Evolutionary conservation across 2,113 vertebrate genomes (phyloP).

Genomic region (Salminus brasiliensis): DNA sequence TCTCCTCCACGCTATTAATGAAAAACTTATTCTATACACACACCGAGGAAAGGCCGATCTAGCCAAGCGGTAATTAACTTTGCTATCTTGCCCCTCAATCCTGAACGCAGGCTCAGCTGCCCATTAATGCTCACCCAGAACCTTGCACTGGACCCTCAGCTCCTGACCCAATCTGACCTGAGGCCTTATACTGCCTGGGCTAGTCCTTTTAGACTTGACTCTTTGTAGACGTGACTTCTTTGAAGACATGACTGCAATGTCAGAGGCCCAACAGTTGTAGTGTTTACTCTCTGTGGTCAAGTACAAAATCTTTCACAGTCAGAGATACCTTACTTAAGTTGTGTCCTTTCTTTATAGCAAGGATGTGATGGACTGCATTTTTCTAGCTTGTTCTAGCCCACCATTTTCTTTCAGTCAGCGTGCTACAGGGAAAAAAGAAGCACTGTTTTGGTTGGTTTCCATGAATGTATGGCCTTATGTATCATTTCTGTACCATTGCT

Average conservation of each 20-base stretch:
- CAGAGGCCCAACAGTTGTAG: not conserved
- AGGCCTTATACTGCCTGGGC: not conserved
- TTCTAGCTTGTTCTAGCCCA: not conserved
- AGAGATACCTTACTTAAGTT: not conserved
- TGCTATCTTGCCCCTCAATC: conserved; percentile 64
- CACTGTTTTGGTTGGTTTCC: too few relatives aligned
- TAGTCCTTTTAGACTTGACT: not conserved
- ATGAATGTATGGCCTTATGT: too few relatives aligned
- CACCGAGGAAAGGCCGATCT: conserved; percentile 52
- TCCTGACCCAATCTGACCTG: conserved; percentile 7
- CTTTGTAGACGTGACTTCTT: not conserved
- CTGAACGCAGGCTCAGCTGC: conserved; percentile 59
- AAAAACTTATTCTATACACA: conserved; percentile 74
- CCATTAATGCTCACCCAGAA: conserved; percentile 60
- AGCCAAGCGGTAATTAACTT: conserved; percentile 74
- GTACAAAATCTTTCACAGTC: not conserved
- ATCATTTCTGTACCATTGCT: too few relatives aligned
- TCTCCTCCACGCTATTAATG: conserved; percentile 79
- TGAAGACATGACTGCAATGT: not conserved
- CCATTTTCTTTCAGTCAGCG: not conserved
- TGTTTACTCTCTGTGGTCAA: not conserved
- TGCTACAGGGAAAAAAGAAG: not conserved
- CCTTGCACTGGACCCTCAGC: conserved; percentile 39
- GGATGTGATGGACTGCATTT: not conserved
- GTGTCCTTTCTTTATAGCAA: not conserved